phyloP scores from a whole-genome alignment of 2,797 vertebrate genomes.

The Sebastiscus tertius region DNA sequence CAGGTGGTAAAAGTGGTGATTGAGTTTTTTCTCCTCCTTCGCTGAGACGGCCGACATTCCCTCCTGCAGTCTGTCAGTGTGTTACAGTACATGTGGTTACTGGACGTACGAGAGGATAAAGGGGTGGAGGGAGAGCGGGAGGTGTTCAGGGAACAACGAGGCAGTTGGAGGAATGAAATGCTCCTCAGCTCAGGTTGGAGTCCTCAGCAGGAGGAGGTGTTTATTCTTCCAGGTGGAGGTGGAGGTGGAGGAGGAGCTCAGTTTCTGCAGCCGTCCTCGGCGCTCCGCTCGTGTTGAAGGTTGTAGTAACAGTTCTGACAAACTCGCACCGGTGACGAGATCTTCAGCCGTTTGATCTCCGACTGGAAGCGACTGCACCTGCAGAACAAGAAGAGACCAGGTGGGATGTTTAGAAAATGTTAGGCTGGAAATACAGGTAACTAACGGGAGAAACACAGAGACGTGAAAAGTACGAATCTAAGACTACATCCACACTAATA shows the following conservation, averaged over 20 bases:
- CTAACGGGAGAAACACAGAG: no score
- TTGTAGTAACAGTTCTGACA: conserved; percentile 99
- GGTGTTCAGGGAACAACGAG: neutral
- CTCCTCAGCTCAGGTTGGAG: conserved; percentile 1
- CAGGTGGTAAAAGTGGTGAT: conserved; percentile 35
- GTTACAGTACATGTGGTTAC: conserved; percentile 73
- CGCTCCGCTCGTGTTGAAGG: conserved; percentile 93
- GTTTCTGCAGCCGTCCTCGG: conserved; percentile 89
- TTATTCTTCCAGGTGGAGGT: neutral
- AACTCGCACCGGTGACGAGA: conserved; percentile 96
- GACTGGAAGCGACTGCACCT: conserved; percentile 99
- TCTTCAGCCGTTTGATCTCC: conserved; percentile 97
- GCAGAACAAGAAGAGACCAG: neutral
- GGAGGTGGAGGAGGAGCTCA: conserved; percentile 59
- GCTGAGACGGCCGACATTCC: neutral
- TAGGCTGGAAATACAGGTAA: neutral
- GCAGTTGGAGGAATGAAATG: conserved; percentile 17
- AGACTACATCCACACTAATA: no score
- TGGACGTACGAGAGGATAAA: neutral
- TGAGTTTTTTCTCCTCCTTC: neutral
- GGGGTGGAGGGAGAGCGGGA: neutral
- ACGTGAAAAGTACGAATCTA: no score
- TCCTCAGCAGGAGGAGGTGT: neutral
- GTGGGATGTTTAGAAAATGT: neutral
- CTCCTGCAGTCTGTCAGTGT: conserved; percentile 64